phyloP scores from a whole-genome alignment of 1,140 invertebrate genomes.

The Hyles euphorbiae region DNA sequence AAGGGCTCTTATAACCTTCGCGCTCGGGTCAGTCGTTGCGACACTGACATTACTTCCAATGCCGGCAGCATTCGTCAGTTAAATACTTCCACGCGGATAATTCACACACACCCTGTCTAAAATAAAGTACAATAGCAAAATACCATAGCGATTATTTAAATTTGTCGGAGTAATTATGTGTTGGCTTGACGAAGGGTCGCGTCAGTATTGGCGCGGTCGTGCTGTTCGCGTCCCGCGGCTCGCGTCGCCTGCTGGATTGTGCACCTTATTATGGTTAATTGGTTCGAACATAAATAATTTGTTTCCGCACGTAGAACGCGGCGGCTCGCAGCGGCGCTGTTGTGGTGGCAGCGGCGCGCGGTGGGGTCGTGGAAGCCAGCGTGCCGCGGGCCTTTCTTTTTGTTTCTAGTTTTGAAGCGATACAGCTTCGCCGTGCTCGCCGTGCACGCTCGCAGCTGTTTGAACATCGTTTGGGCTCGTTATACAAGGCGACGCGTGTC shows the following conservation, averaged over 20 bases:
- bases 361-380: constrained; percentile 34
- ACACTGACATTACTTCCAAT: constrained; percentile 32
- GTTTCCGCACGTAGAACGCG: constrained; percentile 15
- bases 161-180: not conserved
- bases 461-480: not conserved
- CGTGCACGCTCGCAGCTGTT: constrained; percentile 17
- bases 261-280: constrained; percentile 11
- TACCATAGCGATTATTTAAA: not conserved
- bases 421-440: constrained; percentile 40
- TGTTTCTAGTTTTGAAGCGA: constrained; percentile 42
- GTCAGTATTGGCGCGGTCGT: not conserved
- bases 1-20: constrained; percentile 28
- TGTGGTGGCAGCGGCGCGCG: constrained; percentile 23
- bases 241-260: not conserved
- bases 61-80: constrained; percentile 1
- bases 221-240: not conserved
- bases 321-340: constrained; percentile 14
- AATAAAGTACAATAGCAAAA: not conserved
- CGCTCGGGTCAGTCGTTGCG: constrained; percentile 25
- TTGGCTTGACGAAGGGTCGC: not conserved
- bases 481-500: constrained; percentile 19
- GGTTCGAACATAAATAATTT: constrained; percentile 9
- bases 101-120: not conserved
- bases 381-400: constrained; percentile 44
- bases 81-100: not conserved